These are phyloP conservation scores for Ophthalmolycus amberensis DNA, from an alignment of 2,113 vertebrate species.

Conservation along the genomic window DNA sequence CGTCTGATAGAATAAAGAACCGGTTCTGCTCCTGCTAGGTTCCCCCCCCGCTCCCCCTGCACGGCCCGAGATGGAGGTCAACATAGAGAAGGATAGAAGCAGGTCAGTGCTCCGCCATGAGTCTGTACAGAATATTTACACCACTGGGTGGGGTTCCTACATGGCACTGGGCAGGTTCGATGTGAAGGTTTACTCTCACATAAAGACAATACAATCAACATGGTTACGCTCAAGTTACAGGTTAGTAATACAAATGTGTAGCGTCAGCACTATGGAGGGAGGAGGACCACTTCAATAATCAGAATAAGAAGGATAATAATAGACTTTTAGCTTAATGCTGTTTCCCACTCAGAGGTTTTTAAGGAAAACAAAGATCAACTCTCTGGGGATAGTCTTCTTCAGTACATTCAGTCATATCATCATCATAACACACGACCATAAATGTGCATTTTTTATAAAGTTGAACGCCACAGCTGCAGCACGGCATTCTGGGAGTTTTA, in stretches of 20 bases:
- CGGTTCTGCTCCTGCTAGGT: not conserved
- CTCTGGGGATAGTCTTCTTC: conserved; percentile 82
- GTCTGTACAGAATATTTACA: conserved; percentile 98
- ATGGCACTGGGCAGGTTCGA: conserved; percentile 88
- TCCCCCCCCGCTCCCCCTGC: conserved; percentile 31
- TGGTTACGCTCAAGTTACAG: conserved; percentile 94
- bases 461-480: conserved; percentile 77
- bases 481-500: conserved; percentile 10
- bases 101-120: conserved; percentile 89
- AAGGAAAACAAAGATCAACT: conserved; percentile 52
- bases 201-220: conserved; percentile 96
- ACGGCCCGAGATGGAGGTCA: conserved; percentile 75
- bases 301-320: conserved; percentile 74
- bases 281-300: conserved; percentile 86
- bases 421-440: conserved; percentile 85
- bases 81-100: conserved; percentile 84
- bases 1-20: not conserved
- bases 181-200: conserved; percentile 92
- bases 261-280: conserved; percentile 80
- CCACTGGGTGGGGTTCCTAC: conserved; percentile 89
- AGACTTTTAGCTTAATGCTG: conserved; percentile 82
- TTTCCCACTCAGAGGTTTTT: conserved; percentile 51
- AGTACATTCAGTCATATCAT: conserved; percentile 94
- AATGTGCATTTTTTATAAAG: conserved; percentile 86
- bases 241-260: conserved; percentile 86